Percentiles rank a stretch among this genome's conserved stretches.
Evolutionary conservation across 2,888 invertebrate genomes (phyloP).

Genomic region (Neoascia interrupta): DNA sequence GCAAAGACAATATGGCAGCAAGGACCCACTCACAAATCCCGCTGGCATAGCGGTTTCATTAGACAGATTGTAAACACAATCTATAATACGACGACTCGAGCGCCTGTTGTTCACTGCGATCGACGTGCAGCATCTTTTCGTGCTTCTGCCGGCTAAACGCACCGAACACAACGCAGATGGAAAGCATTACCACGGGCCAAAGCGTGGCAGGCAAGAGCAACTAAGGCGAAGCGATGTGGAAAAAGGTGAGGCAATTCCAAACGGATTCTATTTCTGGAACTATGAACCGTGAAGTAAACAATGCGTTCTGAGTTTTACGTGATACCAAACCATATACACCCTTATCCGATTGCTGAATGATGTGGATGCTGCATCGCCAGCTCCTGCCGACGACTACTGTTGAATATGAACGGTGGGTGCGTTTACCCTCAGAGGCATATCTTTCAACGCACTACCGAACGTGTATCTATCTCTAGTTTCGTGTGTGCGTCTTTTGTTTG

Average conservation of each 20-base stretch:
- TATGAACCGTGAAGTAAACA: conserved; percentile 67
- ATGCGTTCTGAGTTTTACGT: conserved; percentile 50
- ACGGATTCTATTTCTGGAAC: conserved; percentile 62
- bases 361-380: not conserved
- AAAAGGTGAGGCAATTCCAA: conserved; percentile 59
- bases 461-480: no score
- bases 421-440: conserved; percentile 52
- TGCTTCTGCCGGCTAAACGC: conserved; percentile 30
- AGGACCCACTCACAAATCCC: conserved; percentile 19
- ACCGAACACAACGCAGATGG: conserved; percentile 1
- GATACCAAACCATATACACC: conserved; percentile 15
- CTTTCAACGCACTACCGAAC: conserved; percentile 48
- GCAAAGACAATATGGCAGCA: conserved; percentile 34
- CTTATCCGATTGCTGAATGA: conserved; percentile 19
- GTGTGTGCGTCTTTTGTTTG: conserved; percentile 47
- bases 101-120: conserved; percentile 29
- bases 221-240: conserved; percentile 48
- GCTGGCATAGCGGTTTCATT: conserved; percentile 51
- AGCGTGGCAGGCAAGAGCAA: conserved; percentile 25
- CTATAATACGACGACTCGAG: not conserved
- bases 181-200: conserved; percentile 18
- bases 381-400: conserved; percentile 22
- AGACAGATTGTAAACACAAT: conserved; percentile 55
- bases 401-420: conserved; percentile 17
- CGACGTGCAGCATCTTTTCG: conserved; percentile 29